phyloP scores from a whole-genome alignment of 2,113 vertebrate genomes.

The Platycercus adscitus region DNA sequence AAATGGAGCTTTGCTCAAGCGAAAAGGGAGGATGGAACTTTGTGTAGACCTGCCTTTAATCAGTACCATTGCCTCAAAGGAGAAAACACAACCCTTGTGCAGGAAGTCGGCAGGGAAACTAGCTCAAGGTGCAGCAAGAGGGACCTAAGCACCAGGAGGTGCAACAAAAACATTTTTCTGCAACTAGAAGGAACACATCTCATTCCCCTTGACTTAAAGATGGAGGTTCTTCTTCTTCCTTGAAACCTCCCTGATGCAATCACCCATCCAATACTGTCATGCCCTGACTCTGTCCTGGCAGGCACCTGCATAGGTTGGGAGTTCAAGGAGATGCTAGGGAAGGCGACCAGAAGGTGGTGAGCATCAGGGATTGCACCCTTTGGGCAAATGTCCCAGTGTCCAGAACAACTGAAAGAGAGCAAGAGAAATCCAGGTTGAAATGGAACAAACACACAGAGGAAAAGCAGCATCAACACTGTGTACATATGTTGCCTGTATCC shows the following conservation, averaged over 20 bases:
- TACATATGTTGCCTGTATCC: fast-evolving
- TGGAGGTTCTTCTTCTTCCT: neutral
- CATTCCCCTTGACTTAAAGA: neutral
- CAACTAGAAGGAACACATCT: neutral
- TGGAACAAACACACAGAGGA: neutral
- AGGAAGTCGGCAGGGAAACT: neutral
- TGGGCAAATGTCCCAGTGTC: neutral
- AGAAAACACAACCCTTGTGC: neutral
- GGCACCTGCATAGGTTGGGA: neutral
- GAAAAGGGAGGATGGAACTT: neutral
- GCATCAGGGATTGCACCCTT: neutral
- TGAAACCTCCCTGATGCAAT: neutral
- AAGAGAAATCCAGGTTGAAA: neutral
- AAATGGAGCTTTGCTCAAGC: neutral
- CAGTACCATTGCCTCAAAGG: neutral
- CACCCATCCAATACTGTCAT: neutral
- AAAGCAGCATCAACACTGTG: neutral
- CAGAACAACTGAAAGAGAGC: neutral
- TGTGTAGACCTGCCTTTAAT: neutral
- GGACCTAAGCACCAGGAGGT: neutral
- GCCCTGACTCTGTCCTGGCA: neutral
- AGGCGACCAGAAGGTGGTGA: neutral
- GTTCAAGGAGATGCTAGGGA: neutral
- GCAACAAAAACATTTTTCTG: neutral
- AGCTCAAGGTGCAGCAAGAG: neutral